Conservation (phyloP, 1,140 invertebrate genomes). For the Mylabris phalerata region DNA sequence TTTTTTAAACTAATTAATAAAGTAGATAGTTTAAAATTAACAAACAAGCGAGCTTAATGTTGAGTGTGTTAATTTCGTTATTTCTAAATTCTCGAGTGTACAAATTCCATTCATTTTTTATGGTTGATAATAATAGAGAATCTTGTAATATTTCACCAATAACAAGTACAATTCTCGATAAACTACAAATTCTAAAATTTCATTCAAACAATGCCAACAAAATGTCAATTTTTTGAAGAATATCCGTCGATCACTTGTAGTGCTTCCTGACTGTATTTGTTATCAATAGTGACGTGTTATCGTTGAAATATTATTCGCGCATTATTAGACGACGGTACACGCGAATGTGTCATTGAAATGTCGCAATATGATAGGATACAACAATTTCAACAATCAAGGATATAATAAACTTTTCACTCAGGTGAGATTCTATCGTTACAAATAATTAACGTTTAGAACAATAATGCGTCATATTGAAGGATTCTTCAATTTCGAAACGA, state of each 20-base stretch:
- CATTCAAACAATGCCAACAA: not conserved
- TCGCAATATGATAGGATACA: conserved; percentile 67
- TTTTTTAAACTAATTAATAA: not conserved
- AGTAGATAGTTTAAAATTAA: no score
- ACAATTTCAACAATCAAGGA: conserved; percentile 68
- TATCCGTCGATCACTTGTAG: not conserved
- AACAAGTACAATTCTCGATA: no score
- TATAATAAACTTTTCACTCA: conserved; percentile 87
- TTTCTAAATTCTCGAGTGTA: no score
- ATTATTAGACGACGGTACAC: conserved; percentile 9
- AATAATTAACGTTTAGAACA: not conserved
- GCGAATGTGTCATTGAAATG: conserved; percentile 29
- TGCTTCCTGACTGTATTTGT: not conserved
- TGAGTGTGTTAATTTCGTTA: no score
- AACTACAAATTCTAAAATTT: not conserved
- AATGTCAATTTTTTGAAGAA: not conserved
- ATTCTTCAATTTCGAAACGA: not conserved
- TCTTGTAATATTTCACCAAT: no score
- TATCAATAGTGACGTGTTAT: not conserved
- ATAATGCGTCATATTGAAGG: not conserved
- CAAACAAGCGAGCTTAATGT: no score
- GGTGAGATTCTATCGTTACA: conserved; percentile 48
- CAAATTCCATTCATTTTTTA: no score
- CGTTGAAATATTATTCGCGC: not conserved
- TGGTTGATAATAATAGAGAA: no score